Base-by-base conservation (phyloP, 2,888 invertebrate genomes). In the Leptogaster cylindrica region DNA sequence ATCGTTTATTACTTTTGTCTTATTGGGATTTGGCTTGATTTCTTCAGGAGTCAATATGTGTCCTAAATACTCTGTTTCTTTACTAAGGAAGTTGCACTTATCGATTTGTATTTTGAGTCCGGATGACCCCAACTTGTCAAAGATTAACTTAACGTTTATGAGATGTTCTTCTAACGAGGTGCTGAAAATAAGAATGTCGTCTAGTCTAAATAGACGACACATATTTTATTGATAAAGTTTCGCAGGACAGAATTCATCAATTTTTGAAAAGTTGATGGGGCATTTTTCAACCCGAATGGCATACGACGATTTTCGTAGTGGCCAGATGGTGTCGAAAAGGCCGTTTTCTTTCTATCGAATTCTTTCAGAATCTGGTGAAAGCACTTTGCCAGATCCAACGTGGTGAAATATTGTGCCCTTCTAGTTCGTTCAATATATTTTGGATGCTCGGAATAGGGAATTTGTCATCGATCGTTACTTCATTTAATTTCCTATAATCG, bases 1-100 rank as follows among this genome's bases (percentile, higher is more conserved):
- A 87, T 89, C 5, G 20, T 25, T 18, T 3, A 41, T 58, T 16
- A 3, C 16, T 27, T 58, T 16, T 27, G 73, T 83, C 89, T 73
- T 89, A 89, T 80, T 55, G 25, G 72, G 71, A 46, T 74, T 70
- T 16, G 75, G 73, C 65, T 70, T 69, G 12, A 72, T 68, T 7
- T 70, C 72, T 0, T 73, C 73, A 7, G 70, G 20, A 12, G 61
- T 67, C 8, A 67, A 23, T 5, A 76, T 50, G 44, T 74, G 75
- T 4, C 77, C 76, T 12, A 77, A 58, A 65, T 71, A 77, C 23
- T 70, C 69, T 0, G 76, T 72, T 67, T 73, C 71, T 52, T 72
- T 71, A 10, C 46, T 33, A 2, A 73, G 52, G 64, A 74, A 74
- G 8, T 58, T 41, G 8, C 58, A 41, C 75, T 76, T 71, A 46